Evolutionary conservation across 2,888 invertebrate genomes (phyloP), one percentile per base, ranked within the genome.

Genomic region (Cantharis lateralis): DNA sequence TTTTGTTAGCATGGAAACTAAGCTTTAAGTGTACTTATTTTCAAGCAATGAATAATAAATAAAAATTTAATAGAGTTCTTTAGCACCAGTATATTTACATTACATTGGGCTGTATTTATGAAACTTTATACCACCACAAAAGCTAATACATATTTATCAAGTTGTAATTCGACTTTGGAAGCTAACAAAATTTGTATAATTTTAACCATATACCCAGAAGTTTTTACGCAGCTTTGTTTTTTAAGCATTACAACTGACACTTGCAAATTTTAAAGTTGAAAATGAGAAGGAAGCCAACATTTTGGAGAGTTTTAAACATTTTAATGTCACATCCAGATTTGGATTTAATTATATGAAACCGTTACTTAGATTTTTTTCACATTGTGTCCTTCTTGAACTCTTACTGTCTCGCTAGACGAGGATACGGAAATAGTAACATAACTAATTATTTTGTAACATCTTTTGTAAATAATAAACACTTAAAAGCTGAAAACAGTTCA

Each of bases 391-490:
- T 9, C 24, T 24, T 24, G 24, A 24, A 24, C 24, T 9, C 1
- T 7, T 9, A 24, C 9, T 24, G 24, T 24, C 24, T 24, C 24
- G 7, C 1, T 4, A n/a, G 48, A 48, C 9, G 48, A n/a, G n/a
- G 48, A n/a, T 48, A 48, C 48, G 7, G 48, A 48, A 48, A 48
- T 48, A 48, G 48, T n/a, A 48, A 48, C 48, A n/a, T 48, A 7
- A 48, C 48, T 48, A 48, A 48, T 48, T 48, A 64, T 64, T 68
- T 68, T 68, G 24, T 68, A 73, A 73, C 62, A 64, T 15, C 32
- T 18, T n/a, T 11, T 32, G 48, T 61, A 68, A 24, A 73, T 73
- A 73, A 73, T 73, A 73, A 73, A 73, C 73, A 73, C 48, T 48
- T 16, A 20, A 62, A 62, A 68, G 15, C 68, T 73, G 64, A 26